Conservation (phyloP, 2,113 vertebrate species). For the Monopterus albus region DNA sequence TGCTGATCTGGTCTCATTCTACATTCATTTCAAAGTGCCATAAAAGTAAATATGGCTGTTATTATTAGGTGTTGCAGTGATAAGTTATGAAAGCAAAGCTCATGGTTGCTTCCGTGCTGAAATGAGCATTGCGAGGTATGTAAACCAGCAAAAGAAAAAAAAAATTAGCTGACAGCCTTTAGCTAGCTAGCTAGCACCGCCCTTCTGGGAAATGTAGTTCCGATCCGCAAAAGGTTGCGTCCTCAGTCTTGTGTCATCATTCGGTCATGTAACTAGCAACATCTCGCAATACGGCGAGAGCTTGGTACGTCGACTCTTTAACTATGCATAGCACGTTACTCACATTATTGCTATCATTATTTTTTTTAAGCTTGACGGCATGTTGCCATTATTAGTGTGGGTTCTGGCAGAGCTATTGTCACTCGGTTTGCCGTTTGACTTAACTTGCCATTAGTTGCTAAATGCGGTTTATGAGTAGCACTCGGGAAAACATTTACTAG, state of each 20-base stretch:
- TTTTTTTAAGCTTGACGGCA: fast-evolving
- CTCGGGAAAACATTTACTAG: not conserved
- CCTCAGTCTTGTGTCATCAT: constrained; percentile 52
- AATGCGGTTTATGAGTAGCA: constrained; percentile 16
- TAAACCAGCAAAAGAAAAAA: no score
- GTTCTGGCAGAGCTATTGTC: not conserved
- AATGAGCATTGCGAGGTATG: not conserved
- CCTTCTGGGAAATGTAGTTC: constrained; percentile 69
- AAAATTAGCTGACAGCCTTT: no score
- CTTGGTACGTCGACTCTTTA: constrained; percentile 32
- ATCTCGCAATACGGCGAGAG: constrained; percentile 39
- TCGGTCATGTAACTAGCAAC: constrained; percentile 63
- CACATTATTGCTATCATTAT: no score
- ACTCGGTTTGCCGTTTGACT: not conserved
- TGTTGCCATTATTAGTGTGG: not conserved
- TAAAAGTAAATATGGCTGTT: not conserved
- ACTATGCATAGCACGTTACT: no score
- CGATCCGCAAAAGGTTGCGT: not conserved
- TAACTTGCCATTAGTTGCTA: constrained; percentile 31
- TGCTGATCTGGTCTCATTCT: no score
- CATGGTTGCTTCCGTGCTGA: not conserved
- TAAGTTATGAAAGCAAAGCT: not conserved
- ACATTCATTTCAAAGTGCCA: no score
- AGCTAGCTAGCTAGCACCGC: fast-evolving
- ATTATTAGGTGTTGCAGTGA: fast-evolving